Conservation (phyloP, 2,797 vertebrate species). For the Paguma larvata region DNA sequence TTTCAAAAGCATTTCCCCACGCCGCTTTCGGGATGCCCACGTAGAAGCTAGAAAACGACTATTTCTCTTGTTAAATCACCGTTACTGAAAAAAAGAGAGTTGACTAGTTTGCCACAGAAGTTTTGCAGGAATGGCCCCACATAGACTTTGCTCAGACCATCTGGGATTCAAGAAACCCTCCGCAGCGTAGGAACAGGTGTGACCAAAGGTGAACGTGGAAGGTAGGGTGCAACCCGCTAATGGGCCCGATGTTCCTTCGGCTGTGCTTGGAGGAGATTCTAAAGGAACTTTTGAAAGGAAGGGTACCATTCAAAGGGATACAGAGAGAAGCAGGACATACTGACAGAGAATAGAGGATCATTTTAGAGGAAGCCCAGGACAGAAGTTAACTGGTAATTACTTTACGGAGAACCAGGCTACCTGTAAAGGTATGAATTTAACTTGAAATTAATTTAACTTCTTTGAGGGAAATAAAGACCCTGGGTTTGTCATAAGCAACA, state of each 20-base stretch:
- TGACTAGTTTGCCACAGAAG: background rate
- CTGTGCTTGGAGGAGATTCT: background rate
- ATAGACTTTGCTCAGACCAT: background rate
- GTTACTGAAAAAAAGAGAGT: background rate
- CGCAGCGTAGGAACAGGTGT: background rate
- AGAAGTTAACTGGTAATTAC: background rate
- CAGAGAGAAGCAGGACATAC: background rate
- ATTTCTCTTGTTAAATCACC: background rate
- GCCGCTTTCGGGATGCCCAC: background rate
- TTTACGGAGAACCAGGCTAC: background rate
- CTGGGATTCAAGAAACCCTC: background rate
- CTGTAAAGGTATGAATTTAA: background rate
- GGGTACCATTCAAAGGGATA: background rate
- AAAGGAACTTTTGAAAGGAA: background rate
- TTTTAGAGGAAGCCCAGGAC: background rate
- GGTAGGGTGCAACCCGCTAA: background rate
- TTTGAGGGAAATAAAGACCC: background rate
- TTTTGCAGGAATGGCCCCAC: background rate
- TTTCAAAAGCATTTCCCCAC: background rate
- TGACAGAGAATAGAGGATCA: background rate
- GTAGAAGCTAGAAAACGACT: background rate
- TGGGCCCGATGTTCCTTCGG: background rate
- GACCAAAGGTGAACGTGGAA: background rate
- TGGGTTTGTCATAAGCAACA: background rate
- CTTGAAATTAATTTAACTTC: slow-evolving; percentile 8